Percentiles rank a stretch among this genome's conserved stretches.
phyloP scores from a whole-genome alignment of 2,888 invertebrate genomes.

The Tenthredo scrophulariae region DNA sequence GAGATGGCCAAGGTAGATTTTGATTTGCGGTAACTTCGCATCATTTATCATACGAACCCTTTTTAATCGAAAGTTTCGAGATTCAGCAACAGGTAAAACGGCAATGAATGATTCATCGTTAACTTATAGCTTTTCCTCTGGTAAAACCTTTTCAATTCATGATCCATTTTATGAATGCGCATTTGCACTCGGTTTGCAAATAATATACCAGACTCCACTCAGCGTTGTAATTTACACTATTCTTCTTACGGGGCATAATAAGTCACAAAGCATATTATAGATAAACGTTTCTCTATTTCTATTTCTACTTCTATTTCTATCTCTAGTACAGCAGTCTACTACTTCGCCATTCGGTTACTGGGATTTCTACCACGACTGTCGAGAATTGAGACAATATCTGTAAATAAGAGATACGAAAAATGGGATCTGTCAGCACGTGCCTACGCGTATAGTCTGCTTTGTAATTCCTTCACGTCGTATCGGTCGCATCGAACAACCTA shows the following conservation, averaged over 20 bases:
- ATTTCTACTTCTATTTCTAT: no score
- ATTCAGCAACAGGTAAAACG: constrained; percentile 34
- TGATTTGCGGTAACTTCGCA: constrained; percentile 8
- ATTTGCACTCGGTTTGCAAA: not conserved
- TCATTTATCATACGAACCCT: constrained; percentile 21
- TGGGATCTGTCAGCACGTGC: constrained; percentile 48
- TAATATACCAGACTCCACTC: not conserved
- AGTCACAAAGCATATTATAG: no score
- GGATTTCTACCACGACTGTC: constrained; percentile 20
- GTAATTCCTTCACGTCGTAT: constrained; percentile 49
- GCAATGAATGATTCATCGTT: constrained; percentile 36
- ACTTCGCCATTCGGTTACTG: not conserved
- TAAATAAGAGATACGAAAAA: constrained; percentile 44
- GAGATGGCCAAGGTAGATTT: constrained; percentile 3
- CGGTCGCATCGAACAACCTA: constrained; percentile 26
- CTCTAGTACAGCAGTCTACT: not conserved
- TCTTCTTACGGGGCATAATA: not conserved
- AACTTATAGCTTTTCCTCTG: not conserved
- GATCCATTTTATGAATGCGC: not conserved
- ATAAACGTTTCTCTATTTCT: no score
- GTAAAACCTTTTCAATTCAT: constrained; percentile 5
- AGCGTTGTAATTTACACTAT: not conserved
- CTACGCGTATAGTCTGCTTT: constrained; percentile 42
- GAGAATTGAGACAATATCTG: constrained; percentile 46
- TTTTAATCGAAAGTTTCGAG: not conserved